phyloP scores from a whole-genome alignment of 35 echinoderm and acorn worm species.

The Acanthaster planci region DNA sequence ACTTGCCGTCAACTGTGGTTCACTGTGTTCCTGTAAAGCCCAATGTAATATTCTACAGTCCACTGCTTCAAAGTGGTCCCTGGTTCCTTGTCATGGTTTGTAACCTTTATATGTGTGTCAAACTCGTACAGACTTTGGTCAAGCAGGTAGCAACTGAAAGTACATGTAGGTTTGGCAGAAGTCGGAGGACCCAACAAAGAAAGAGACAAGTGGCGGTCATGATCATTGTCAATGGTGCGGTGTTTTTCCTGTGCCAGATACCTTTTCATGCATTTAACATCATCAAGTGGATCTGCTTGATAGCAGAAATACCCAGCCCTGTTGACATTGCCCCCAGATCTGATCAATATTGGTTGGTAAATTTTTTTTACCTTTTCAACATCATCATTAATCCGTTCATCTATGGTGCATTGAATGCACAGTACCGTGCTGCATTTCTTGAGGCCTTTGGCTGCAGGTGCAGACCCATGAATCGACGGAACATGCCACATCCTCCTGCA shows the following conservation, averaged over 20 bases:
- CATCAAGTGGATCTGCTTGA: no score
- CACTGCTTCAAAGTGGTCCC: not conserved
- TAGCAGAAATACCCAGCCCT: no score
- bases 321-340: no score
- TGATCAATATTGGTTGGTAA: not conserved
- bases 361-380: not conserved
- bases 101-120: constrained; percentile 22
- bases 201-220: constrained; percentile 16
- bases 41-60: not conserved
- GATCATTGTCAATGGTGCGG: not conserved
- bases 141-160: not conserved
- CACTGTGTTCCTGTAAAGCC: not conserved
- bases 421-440: not conserved
- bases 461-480: not conserved
- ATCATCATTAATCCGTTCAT: not conserved
- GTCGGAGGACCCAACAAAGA: not conserved
- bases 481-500: no score
- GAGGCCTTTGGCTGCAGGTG: not conserved
- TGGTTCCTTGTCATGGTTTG: not conserved
- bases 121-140: constrained; percentile 14
- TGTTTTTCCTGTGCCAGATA: not conserved
- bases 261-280: not conserved
- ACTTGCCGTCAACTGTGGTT: not conserved
- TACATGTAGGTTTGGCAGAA: not conserved
- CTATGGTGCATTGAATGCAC: not conserved